Conservation (phyloP, 1,140 invertebrate species). For the Cepaea nemoralis region DNA sequence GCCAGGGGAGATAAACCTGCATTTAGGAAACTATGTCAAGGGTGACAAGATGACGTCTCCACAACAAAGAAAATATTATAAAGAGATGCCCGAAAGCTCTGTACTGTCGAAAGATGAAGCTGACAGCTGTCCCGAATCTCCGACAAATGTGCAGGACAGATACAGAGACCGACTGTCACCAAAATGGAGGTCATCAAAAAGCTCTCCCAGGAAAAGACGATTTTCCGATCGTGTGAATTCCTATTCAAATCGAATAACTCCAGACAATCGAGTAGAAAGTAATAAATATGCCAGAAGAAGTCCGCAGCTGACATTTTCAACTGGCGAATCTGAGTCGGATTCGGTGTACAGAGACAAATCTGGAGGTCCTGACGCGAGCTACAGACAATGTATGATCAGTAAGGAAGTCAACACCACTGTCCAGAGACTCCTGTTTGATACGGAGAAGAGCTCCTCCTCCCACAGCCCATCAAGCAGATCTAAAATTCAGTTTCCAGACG, state of each 20-base stretch:
- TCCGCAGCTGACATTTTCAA: not conserved
- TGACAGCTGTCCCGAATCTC: too few species aligned
- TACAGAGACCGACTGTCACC: too few species aligned
- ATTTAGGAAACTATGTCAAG: not conserved
- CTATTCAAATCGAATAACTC: not conserved
- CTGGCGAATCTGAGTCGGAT: conserved; percentile 19
- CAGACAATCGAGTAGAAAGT: not conserved
- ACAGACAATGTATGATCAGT: conserved; percentile 5
- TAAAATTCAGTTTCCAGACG: not conserved
- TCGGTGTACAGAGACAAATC: not conserved
- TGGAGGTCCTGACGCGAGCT: not conserved
- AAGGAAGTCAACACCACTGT: conserved; percentile 26
- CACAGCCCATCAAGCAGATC: not conserved
- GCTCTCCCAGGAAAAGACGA: not conserved
- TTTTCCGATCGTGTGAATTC: not conserved
- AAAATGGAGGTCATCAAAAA: not conserved
- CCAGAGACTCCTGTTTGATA: conserved; percentile 11
- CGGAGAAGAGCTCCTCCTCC: conserved; percentile 28
- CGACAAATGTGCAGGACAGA: not conserved
- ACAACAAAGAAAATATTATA: not conserved
- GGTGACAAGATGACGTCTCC: not conserved
- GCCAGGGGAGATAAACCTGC: not conserved
- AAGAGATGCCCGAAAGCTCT: not conserved
- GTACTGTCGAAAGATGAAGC: too few species aligned
- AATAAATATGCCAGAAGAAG: not conserved